Conservation (phyloP, 2,113 vertebrate genomes). For the Lophochroa leadbeateri region DNA sequence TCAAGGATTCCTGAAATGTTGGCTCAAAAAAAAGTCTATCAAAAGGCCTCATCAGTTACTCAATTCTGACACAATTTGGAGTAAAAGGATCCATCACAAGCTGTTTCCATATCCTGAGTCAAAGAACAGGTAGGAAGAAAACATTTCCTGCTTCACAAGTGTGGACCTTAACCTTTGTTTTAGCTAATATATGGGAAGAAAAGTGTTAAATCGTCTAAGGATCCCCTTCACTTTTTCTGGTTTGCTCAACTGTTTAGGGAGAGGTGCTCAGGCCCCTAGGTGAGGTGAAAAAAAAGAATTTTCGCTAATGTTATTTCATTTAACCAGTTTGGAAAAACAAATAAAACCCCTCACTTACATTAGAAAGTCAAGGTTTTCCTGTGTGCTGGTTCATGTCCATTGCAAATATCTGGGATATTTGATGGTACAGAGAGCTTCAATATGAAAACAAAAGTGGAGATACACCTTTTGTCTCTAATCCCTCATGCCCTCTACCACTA, state of each 20-base stretch:
- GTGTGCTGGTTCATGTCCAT: neutral
- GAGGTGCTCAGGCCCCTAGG: neutral
- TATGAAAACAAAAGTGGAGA: neutral
- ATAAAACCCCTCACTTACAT: neutral
- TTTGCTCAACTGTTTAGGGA: neutral
- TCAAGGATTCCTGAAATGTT: neutral
- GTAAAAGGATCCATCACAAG: neutral
- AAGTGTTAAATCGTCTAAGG: neutral
- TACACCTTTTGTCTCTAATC: neutral
- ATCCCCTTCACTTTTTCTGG: neutral
- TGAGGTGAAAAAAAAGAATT: neutral
- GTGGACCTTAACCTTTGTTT: neutral
- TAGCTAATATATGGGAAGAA: neutral
- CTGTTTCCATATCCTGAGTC: neutral
- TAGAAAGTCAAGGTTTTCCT: neutral
- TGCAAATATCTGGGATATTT: neutral
- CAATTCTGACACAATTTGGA: neutral
- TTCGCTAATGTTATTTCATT: neutral
- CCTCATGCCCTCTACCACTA: neutral
- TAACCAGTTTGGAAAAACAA: neutral
- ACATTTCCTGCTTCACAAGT: neutral
- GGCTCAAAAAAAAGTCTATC: neutral
- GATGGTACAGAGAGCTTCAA: neutral
- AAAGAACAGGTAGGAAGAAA: neutral
- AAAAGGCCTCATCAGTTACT: neutral